phyloP scores from a whole-genome alignment of 1,140 invertebrate genomes.

The Anastrepha obliqua region DNA sequence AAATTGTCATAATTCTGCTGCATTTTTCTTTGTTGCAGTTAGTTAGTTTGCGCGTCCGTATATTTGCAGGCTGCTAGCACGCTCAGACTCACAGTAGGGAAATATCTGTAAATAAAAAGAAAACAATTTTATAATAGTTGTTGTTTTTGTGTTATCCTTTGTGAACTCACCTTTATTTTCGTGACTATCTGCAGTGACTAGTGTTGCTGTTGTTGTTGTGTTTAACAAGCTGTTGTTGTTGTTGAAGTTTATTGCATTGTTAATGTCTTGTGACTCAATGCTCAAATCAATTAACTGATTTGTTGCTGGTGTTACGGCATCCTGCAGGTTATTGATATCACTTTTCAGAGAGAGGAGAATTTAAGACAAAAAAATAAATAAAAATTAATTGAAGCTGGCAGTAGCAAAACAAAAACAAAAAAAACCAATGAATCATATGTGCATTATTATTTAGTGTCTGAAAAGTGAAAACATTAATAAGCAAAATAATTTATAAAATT shows the following conservation, averaged over 20 bases:
- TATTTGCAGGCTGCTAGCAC: slow-evolving; percentile 61
- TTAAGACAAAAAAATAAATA: slow-evolving; percentile 39
- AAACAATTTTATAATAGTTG: background rate
- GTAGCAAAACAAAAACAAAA: background rate
- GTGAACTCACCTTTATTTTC: slow-evolving; percentile 70
- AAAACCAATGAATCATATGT: too few species aligned
- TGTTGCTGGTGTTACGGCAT: slow-evolving; percentile 62
- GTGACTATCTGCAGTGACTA: slow-evolving; percentile 75
- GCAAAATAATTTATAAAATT: background rate
- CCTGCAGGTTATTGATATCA: slow-evolving; percentile 72
- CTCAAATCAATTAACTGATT: slow-evolving; percentile 72
- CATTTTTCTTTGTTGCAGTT: slow-evolving; percentile 53
- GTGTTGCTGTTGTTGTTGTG: slow-evolving; percentile 70
- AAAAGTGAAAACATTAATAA: background rate
- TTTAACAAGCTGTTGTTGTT: slow-evolving; percentile 73
- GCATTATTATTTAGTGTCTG: background rate
- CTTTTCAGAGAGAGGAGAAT: slow-evolving; percentile 58
- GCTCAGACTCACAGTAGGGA: slow-evolving; percentile 72
- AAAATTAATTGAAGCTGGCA: slow-evolving; percentile 39
- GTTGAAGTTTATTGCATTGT: slow-evolving; percentile 65
- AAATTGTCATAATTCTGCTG: slow-evolving; percentile 45
- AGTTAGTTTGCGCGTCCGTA: slow-evolving; percentile 50
- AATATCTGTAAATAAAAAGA: slow-evolving; percentile 65
- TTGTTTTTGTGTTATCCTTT: background rate
- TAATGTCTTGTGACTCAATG: slow-evolving; percentile 72